Conservation (phyloP, 2,797 vertebrate species). For the Emydoidea blandingii region DNA sequence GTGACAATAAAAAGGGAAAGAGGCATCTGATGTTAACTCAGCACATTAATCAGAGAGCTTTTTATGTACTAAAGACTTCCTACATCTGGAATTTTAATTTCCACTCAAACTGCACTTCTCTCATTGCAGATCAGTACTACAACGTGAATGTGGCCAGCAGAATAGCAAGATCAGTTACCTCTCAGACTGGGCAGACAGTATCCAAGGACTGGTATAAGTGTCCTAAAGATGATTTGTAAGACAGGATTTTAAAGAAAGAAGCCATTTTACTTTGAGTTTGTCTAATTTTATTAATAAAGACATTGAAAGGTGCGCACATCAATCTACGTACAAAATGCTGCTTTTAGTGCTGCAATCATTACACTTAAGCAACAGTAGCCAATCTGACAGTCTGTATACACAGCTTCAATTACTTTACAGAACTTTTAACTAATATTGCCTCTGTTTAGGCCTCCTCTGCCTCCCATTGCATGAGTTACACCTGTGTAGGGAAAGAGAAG, state of each 20-base stretch:
- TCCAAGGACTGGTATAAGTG: constrained; percentile 90
- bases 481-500: constrained; percentile 77
- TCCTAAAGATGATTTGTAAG: constrained; percentile 72
- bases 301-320: constrained; percentile 76
- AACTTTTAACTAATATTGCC: constrained; percentile 82
- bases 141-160: constrained; percentile 84
- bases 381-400: constrained; percentile 71
- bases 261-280: constrained; percentile 60
- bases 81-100: constrained; percentile 17
- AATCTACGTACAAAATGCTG: constrained; percentile 81
- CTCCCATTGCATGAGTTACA: constrained; percentile 85
- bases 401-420: constrained; percentile 64
- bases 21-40: neutral
- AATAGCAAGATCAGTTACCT: constrained; percentile 81
- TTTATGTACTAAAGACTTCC: neutral
- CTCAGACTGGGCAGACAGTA: constrained; percentile 83
- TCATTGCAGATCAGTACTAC: constrained; percentile 89
- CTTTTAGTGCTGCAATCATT: constrained; percentile 73
- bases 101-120: constrained; percentile 12
- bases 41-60: neutral
- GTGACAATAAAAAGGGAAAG: neutral
- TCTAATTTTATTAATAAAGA: constrained; percentile 90
- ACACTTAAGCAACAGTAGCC: constrained; percentile 77
- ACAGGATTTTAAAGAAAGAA: constrained; percentile 42
- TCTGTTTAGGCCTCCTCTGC: constrained; percentile 91